Evolutionary conservation across 2,113 vertebrate genomes (phyloP).

Genomic region (Chionodraco myersi): DNA sequence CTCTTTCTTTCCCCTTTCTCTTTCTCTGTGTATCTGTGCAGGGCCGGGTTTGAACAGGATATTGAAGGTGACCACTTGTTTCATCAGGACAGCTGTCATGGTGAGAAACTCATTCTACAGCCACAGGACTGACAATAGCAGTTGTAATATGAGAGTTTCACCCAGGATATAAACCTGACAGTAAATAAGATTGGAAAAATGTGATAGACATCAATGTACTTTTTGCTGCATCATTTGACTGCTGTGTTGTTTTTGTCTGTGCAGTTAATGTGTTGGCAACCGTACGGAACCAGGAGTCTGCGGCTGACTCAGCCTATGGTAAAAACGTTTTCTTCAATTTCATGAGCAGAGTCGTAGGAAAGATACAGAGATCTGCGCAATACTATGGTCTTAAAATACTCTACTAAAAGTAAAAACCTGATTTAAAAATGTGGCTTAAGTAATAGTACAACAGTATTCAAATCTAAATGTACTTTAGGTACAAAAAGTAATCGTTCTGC

Average conservation of each 20-base stretch:
- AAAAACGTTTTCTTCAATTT: constrained; percentile 1
- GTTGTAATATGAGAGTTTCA: not conserved
- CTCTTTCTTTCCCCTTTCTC: not conserved
- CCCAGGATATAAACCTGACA: not conserved
- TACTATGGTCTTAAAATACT: too few species aligned
- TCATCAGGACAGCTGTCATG: constrained; percentile 48
- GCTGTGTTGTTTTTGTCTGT: not conserved
- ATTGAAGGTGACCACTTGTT: constrained; percentile 62
- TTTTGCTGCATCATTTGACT: not conserved
- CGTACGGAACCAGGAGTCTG: constrained; percentile 62
- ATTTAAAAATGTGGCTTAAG: too few species aligned
- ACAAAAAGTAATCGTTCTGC: too few species aligned
- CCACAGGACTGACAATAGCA: not conserved
- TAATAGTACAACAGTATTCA: too few species aligned
- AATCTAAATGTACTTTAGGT: too few species aligned
- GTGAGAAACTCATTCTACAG: constrained; percentile 56
- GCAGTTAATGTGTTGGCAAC: constrained; percentile 55
- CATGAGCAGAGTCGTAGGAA: not conserved
- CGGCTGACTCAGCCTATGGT: constrained; percentile 69
- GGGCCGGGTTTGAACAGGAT: constrained; percentile 76
- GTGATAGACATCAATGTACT: not conserved
- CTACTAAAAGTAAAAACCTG: too few species aligned
- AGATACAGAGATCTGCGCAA: too few species aligned
- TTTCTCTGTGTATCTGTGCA: constrained; percentile 28
- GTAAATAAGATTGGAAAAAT: too few species aligned